Evolutionary conservation across 1,140 invertebrate genomes (phyloP).

Genomic region (Drosophila lowei): DNA sequence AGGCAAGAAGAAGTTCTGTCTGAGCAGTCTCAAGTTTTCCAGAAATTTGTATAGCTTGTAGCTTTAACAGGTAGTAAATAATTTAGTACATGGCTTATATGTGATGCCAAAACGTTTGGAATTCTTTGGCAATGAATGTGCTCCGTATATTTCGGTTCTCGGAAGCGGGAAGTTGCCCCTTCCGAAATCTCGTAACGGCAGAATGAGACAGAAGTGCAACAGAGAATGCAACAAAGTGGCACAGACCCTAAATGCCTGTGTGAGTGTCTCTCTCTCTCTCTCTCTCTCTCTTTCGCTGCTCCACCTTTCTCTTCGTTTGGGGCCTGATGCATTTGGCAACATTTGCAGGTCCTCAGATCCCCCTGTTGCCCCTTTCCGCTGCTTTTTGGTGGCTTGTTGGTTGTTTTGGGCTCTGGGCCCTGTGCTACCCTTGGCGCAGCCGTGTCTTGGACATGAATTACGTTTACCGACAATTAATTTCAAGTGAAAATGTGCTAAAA

Average conservation of each 20-base stretch:
- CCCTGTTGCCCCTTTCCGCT: not conserved
- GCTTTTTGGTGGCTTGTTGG: constrained; percentile 20
- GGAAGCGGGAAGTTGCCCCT: too few species aligned
- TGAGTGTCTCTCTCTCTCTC: constrained; percentile 7
- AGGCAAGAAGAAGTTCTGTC: too few species aligned
- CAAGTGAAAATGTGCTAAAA: constrained; percentile 81
- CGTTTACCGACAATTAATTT: constrained; percentile 82
- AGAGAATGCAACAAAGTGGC: constrained; percentile 37
- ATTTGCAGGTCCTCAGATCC: constrained; percentile 27
- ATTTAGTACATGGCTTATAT: too few species aligned
- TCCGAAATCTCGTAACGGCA: not conserved
- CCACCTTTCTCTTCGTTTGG: not conserved
- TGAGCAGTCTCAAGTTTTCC: too few species aligned
- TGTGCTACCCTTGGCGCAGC: constrained; percentile 33
- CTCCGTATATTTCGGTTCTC: too few species aligned
- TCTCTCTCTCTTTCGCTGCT: not conserved
- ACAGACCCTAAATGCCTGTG: constrained; percentile 11
- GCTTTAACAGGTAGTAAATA: too few species aligned
- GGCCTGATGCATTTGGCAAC: constrained; percentile 45
- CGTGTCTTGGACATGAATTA: constrained; percentile 79
- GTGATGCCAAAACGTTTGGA: too few species aligned
- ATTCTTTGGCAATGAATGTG: too few species aligned
- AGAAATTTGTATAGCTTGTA: too few species aligned
- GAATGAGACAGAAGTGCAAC: constrained; percentile 39
- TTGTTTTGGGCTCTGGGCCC: not conserved